Conservation (phyloP, 2,888 invertebrate species). For the Drosophila aldrichi region DNA sequence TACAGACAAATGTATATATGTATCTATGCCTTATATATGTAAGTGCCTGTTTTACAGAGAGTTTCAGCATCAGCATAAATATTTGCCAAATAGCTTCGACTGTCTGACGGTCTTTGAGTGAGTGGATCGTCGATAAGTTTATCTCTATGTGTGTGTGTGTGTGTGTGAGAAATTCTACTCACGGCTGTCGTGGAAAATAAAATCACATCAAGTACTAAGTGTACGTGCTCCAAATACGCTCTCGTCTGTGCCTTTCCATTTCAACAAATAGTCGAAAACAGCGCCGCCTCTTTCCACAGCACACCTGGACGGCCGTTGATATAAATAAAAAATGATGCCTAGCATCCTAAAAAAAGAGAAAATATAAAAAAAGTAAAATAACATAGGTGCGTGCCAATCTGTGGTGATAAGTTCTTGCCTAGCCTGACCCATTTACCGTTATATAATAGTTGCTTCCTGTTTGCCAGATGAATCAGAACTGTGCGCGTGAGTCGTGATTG, state of each 20-base stretch:
- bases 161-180: slow-evolving; percentile 49
- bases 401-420: slow-evolving; percentile 48
- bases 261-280: slow-evolving; percentile 57
- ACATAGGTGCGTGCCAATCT: slow-evolving; percentile 66
- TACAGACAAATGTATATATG: background rate
- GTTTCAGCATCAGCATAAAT: slow-evolving; percentile 58
- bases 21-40: slow-evolving; percentile 48
- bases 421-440: slow-evolving; percentile 63
- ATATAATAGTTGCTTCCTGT: slow-evolving; percentile 72
- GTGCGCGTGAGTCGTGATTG: slow-evolving; percentile 39
- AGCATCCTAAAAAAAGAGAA: slow-evolving; percentile 28
- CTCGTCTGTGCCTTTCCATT: slow-evolving; percentile 77
- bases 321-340: slow-evolving; percentile 76
- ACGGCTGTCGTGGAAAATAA: slow-evolving; percentile 61
- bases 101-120: slow-evolving; percentile 17
- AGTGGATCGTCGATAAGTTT: slow-evolving; percentile 8
- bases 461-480: slow-evolving; percentile 43
- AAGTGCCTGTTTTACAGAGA: slow-evolving; percentile 34
- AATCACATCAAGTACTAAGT: slow-evolving; percentile 70
- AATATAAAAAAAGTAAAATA: slow-evolving; percentile 11
- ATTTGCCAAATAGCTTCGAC: slow-evolving; percentile 64
- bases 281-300: slow-evolving; percentile 18
- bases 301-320: slow-evolving; percentile 43
- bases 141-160: slow-evolving; percentile 39
- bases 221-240: slow-evolving; percentile 76